Evolutionary conservation across 2,888 invertebrate species (phyloP).

Genomic region (Pristionchus entomophagus): DNA sequence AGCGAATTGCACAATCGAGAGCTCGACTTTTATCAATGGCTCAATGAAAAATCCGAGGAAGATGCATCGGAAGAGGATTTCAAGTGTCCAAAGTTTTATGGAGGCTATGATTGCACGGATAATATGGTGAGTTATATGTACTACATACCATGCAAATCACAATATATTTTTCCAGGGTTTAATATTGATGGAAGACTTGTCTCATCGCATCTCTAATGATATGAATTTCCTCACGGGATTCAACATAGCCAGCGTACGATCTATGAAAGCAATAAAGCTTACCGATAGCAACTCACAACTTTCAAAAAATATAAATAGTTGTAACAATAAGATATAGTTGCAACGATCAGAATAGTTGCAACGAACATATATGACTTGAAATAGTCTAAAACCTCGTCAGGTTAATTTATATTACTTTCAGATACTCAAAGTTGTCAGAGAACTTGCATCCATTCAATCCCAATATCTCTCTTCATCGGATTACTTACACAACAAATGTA

Average conservation of each 20-base stretch:
- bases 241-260: background rate
- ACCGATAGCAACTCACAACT: too few relatives aligned
- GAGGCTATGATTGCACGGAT: background rate
- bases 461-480: background rate
- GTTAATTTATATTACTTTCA: too few relatives aligned
- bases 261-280: too few relatives aligned
- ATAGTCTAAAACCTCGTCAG: too few relatives aligned
- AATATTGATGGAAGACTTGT: background rate
- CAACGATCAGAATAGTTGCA: too few relatives aligned
- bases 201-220: background rate
- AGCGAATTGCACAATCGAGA: constrained; percentile 7
- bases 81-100: background rate
- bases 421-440: background rate
- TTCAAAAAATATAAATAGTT: too few relatives aligned
- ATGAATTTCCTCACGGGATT: background rate
- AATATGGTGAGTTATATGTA: background rate
- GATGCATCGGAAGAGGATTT: background rate
- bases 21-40: constrained; percentile 7
- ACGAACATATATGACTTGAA: too few relatives aligned
- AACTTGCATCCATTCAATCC: constrained; percentile 6
- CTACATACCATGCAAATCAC: too few relatives aligned
- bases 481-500: background rate
- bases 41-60: background rate
- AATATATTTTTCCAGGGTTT: background rate
- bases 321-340: too few relatives aligned